Percentiles rank a stretch among this genome's conserved stretches.
These are phyloP conservation scores for Petrophora chlorosata DNA, from an alignment of 2,888 invertebrate genomes.

Conservation along the genomic window DNA sequence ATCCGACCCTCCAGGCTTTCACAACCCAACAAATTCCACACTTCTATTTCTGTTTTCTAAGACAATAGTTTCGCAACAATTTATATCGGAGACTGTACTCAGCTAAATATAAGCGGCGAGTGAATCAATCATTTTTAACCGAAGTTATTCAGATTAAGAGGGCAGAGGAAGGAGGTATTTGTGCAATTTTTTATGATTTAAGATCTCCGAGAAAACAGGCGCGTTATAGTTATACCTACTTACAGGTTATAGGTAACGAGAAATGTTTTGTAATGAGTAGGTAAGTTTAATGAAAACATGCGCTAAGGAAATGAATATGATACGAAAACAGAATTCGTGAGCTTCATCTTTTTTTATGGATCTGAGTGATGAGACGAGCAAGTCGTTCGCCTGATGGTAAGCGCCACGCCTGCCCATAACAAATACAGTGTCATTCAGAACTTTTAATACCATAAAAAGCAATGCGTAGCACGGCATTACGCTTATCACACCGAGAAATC, in stretches of 20 bases:
- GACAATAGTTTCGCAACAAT: neutral
- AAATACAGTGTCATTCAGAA: too few species aligned
- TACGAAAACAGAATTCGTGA: neutral
- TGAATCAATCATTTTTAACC: slow-evolving; percentile 56
- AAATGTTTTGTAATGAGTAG: slow-evolving; percentile 15
- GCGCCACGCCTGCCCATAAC: too few species aligned
- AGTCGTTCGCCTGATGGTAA: too few species aligned
- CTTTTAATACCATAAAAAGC: too few species aligned
- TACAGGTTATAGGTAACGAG: slow-evolving; percentile 22
- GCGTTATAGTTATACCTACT: too few species aligned
- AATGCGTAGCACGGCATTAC: too few species aligned
- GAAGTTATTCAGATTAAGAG: slow-evolving; percentile 63
- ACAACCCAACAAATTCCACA: too few species aligned
- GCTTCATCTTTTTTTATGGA: too few species aligned
- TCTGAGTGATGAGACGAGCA: too few species aligned
- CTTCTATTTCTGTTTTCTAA: too few species aligned
- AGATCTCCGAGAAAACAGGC: slow-evolving; percentile 25
- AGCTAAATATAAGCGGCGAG: slow-evolving; percentile 43
- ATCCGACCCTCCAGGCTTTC: too few species aligned
- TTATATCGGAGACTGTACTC: slow-evolving; percentile 23
- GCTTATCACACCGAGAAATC: too few species aligned
- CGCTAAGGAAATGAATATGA: neutral
- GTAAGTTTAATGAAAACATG: neutral
- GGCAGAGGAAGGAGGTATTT: slow-evolving; percentile 58
- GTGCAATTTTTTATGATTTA: slow-evolving; percentile 52